Percentiles rank a stretch among this genome's conserved stretches.
phyloP scores from a whole-genome alignment of 1,140 invertebrate genomes.

The Gonioctena quinquepunctata region DNA sequence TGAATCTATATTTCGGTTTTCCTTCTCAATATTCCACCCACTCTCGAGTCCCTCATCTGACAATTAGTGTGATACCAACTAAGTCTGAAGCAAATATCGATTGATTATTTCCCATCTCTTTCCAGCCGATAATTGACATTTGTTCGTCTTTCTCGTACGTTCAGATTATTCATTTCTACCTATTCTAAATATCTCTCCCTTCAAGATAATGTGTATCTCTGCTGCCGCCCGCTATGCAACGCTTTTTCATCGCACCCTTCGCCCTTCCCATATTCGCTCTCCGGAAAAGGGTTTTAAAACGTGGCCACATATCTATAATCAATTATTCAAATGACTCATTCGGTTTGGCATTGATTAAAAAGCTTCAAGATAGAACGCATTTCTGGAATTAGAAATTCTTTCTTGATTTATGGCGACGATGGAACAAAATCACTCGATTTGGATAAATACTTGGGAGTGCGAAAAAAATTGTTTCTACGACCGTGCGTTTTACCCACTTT shows the following conservation, averaged over 20 bases:
- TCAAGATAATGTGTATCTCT: slow-evolving; percentile 26
- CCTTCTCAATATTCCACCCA: slow-evolving; percentile 24
- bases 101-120: slow-evolving; percentile 23
- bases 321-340: slow-evolving; percentile 27
- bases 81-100: slow-evolving; percentile 23
- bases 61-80: slow-evolving; percentile 26
- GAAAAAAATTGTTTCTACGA: too few species aligned
- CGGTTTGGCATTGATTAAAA: slow-evolving; percentile 23
- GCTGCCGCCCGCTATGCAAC: slow-evolving; percentile 17
- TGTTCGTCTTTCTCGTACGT: slow-evolving; percentile 17
- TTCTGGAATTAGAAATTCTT: slow-evolving; percentile 13
- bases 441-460: too few species aligned
- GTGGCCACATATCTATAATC: slow-evolving; percentile 26
- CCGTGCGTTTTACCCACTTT: too few species aligned
- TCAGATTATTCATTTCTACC: slow-evolving; percentile 27
- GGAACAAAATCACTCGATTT: too few species aligned
- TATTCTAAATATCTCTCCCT: slow-evolving; percentile 27
- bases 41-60: slow-evolving; percentile 9
- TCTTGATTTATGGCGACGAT: slow-evolving; percentile 1
- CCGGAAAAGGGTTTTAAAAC: slow-evolving; percentile 23
- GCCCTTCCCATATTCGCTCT: not conserved
- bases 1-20: slow-evolving; percentile 23
- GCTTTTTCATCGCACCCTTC: slow-evolving; percentile 17
- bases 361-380: slow-evolving; percentile 22
- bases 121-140: slow-evolving; percentile 18